phyloP scores from a whole-genome alignment of 2,888 invertebrate species.

The Diploptera punctata region DNA sequence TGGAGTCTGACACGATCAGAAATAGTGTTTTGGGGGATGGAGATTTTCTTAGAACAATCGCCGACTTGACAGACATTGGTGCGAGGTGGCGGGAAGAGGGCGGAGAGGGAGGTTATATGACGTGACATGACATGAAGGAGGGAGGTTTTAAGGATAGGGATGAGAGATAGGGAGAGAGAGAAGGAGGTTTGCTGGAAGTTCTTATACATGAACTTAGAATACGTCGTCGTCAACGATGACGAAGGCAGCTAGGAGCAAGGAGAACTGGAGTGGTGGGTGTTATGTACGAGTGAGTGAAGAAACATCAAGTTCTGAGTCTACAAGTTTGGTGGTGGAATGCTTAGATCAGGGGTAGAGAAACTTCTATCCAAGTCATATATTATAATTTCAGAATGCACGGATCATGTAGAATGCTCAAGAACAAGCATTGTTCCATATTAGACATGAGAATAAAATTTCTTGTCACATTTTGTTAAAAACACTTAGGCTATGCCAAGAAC shows the following conservation, averaged over 20 bases:
- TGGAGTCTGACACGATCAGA: conserved; percentile 25
- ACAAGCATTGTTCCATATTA: no score
- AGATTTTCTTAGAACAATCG: conserved; percentile 31
- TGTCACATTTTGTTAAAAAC: no score
- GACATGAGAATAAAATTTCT: no score
- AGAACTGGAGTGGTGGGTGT: not conserved
- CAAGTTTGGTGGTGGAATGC: conserved; percentile 18
- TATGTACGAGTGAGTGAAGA: conserved; percentile 28
- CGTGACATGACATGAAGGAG: conserved; percentile 17
- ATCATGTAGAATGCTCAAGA: no score
- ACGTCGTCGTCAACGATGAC: conserved; percentile 18
- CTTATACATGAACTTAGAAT: conserved; percentile 31
- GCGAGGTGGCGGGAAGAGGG: not conserved
- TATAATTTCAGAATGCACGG: not conserved
- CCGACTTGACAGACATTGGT: conserved; percentile 22
- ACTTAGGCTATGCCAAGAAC: no score
- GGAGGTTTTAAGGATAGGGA: not conserved
- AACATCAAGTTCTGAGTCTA: conserved; percentile 26
- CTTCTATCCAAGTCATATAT: not conserved
- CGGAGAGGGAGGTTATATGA: conserved; percentile 14
- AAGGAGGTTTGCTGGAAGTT: conserved; percentile 6
- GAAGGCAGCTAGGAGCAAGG: not conserved
- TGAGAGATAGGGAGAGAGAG: no score
- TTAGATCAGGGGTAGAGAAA: conserved; percentile 15
- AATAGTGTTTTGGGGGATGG: conserved; percentile 12